phyloP scores from a whole-genome alignment of 1,140 invertebrate species.

The Lepeophtheirus salmonis region DNA sequence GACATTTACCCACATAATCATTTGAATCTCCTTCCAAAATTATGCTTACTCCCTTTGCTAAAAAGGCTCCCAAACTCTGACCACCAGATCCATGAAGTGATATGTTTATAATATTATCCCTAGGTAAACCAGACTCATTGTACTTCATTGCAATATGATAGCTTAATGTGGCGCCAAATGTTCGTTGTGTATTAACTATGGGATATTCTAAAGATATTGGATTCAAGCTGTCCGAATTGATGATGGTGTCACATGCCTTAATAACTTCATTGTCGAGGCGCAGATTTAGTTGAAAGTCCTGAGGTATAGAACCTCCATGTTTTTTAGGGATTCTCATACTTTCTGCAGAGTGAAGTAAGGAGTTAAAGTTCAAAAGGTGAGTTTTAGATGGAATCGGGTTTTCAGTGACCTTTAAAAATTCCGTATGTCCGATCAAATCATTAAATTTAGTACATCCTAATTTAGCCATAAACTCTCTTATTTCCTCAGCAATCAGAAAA shows the following conservation, averaged over 20 bases:
- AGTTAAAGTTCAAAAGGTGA: slow-evolving; percentile 56
- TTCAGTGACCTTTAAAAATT: slow-evolving; percentile 48
- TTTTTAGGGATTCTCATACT: slow-evolving; percentile 61
- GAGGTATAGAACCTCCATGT: slow-evolving; percentile 69
- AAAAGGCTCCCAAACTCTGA: slow-evolving; percentile 97
- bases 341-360: slow-evolving; percentile 69
- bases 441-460: slow-evolving; percentile 73
- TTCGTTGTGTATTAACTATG: slow-evolving; percentile 75
- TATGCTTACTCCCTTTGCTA: slow-evolving; percentile 69
- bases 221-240: slow-evolving; percentile 49
- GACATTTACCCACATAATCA: slow-evolving; percentile 91
- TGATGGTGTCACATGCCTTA: slow-evolving; percentile 54
- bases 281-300: slow-evolving; percentile 80
- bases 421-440: slow-evolving; percentile 83
- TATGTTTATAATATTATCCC: slow-evolving; percentile 60
- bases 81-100: slow-evolving; percentile 81
- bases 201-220: slow-evolving; percentile 24
- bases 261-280: slow-evolving; percentile 68
- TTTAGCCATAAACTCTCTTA: slow-evolving; percentile 67
- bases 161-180: slow-evolving; percentile 80
- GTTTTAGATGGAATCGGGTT: slow-evolving; percentile 41
- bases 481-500: slow-evolving; percentile 91
- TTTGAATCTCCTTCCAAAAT: slow-evolving; percentile 91
- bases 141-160: slow-evolving; percentile 84
- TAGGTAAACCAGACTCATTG: slow-evolving; percentile 67